Base-by-base conservation (phyloP, 2,113 vertebrate genomes). In the Cavia aperea region DNA sequence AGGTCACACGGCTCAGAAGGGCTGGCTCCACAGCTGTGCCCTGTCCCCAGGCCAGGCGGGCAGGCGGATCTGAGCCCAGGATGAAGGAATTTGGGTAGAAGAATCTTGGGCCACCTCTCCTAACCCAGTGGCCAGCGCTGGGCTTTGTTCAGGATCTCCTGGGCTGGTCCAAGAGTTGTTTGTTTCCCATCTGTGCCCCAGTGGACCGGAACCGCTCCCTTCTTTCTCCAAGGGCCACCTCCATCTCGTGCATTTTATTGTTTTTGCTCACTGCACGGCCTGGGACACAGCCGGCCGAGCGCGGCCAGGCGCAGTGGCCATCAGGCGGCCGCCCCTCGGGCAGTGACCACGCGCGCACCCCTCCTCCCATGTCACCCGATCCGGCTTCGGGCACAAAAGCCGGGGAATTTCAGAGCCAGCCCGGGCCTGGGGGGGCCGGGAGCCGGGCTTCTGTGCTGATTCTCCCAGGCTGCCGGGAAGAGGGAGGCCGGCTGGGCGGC, bases 291-390 rank as follows among this genome's bases (percentile, higher is more conserved):
- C 70, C 84, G 11, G 23, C 12, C 13, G 13, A 29, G 51, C 65
- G 90, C 51, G 68, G 56, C 14, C 73, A 75, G 63, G 63, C 24
- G 5, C 94, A 85, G 95, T 94, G 46, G 91, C 77, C 8, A 63
- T 58, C 66, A 95, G 85, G 51, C 7, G 79, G 91, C 81, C 65
- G 96, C 95, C 95, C 23, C 92, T 96, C 88, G 70, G 88, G 81
- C 96, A 97, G 95, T 88, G 96, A 95, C 94, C 93, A 87, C 90
- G 96, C 97, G 95, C 96, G 97, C 94, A 96, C 58, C 51, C 81
- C 88, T 86, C 95, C 97, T 94, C 73, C 95, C 94, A 0, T 0
- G 0, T 86, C 96, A 94, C 94, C 95, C 86, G 95, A 97, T 95
- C 96, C 94, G 81, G 96, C 92, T 95, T 65, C 86, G 84, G 95